Evolutionary conservation across 1,140 invertebrate genomes (phyloP), one percentile per base, ranked within the genome.

Genomic region (Cydia amplana): DNA sequence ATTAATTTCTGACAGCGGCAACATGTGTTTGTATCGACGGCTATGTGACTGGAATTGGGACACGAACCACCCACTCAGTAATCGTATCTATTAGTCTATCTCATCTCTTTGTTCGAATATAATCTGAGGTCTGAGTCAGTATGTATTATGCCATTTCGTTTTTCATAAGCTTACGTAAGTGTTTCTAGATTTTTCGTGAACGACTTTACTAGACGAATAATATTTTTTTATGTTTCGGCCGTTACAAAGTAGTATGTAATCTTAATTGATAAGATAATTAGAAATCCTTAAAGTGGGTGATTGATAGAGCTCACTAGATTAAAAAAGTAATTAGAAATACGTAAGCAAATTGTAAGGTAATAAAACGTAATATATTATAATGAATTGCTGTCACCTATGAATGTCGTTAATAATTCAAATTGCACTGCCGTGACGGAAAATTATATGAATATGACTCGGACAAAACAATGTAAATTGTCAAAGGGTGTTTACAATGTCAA

Each of bases 1-100:
- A 70, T 70, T 43, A 43, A 70, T 70, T 70, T 70, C 65, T 70
- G 65, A 70, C 65, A 70, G 32, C n/a, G 28, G 65, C 65, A 70
- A 70, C 65, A 36, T 70, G 65, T 70, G 65, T 36, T 32, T 32
- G 65, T 70, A 36, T 70, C 65, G 65, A 70, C 28, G 23, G 64
- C 28, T 67, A 70, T 70, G 65, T 70, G 65, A 70, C 65, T 70
- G 65, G 65, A 70, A 70, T 70, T 36, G 32, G 32, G 32, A 70
- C 65, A 36, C 64, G 18, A 40, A 36, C 43, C 55, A 60, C 55
- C 55, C 55, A 60, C 55, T 60, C 55, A 10, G 55, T 60, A 60
- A 60, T 23, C 55, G 55, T 60, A 23, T 60, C 55, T 60, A 60
- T 60, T 60, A 60, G 16, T 60, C 55, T 60, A 60, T 60, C n/a